Evolutionary conservation across 37 sponge, comb jelly and placozoan species (phyloP), one percentile per base, ranked within the genome.

Genomic region (Halisarca cf. caerulea): DNA sequence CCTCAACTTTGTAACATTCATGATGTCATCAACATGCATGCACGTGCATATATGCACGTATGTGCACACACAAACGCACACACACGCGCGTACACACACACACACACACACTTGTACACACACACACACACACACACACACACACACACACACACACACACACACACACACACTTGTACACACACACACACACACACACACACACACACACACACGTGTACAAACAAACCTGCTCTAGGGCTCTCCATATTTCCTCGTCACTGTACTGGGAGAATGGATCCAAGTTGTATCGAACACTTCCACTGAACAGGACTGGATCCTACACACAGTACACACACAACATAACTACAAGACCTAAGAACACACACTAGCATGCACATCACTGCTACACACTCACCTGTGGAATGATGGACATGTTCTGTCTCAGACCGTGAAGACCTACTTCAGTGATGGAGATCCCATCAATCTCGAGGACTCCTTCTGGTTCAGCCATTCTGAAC

Each of bases 251-350:
- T 34, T 91, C 69, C 53, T 80, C 71, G 59, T 94, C 94, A 66
- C 62, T 39, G 82, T 80, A 88, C 66, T 89, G 75, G 4, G 73
- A 51, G 78, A 97, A 97, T 34, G 97, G 97, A 62, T 97, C 97
- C 75, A 97, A 75, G 89, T 97, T 97, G 60, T 93, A 86, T 34
- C 94, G 59, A 64, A 97, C 90, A 21, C 90, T 86, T 21, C 94
- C 97, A 86, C 90, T 94, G 88, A 94, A 97, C 66, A 97, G 83
- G 32, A 97, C 88, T 28, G 94, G 95, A 78, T 97, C 97, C 87
- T 93, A 62, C n/a, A 62, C 57, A 55, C 57, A 55, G 17, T 28
- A 15, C 30, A 62, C 25, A 28, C 25, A 62, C 6, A 15, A n/a
- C 15, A 15, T 62, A 30, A 30, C 30, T 30, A 62, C 64, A 62